Percentiles rank a stretch among this genome's conserved stretches.
Conservation (phyloP, 2,888 invertebrate genomes). For the Germaria angustata region DNA sequence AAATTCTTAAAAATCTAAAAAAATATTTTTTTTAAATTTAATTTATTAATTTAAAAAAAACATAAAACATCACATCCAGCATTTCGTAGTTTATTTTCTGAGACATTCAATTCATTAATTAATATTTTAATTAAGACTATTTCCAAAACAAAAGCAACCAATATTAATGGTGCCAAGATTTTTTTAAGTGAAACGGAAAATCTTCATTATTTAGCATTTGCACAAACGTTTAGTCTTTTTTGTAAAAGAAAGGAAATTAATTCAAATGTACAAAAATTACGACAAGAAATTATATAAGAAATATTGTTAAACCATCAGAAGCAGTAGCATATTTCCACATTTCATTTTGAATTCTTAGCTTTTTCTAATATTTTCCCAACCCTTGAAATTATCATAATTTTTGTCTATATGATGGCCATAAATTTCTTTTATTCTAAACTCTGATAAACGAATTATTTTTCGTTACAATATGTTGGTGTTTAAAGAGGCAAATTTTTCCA, state of each 20-base stretch:
- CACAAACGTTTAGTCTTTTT: not conserved
- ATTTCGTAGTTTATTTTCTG: conserved; percentile 9
- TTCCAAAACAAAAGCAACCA: not conserved
- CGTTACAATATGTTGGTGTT: too few relatives aligned
- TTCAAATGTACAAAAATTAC: conserved; percentile 22
- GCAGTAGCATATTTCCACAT: conserved; percentile 5
- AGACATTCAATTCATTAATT: not conserved
- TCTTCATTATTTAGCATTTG: not conserved
- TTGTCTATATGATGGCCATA: not conserved
- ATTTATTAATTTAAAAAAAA: conserved; percentile 64
- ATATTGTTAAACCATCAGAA: conserved; percentile 7
- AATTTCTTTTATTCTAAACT: too few relatives aligned
- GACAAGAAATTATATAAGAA: not conserved
- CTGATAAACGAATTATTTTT: too few relatives aligned
- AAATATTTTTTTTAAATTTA: conserved; percentile 62
- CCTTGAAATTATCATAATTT: not conserved
- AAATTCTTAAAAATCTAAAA: conserved; percentile 10
- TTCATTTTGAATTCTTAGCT: not conserved
- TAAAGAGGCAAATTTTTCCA: too few relatives aligned
- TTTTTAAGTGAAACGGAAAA: not conserved
- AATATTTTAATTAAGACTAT: not conserved
- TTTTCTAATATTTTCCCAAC: not conserved
- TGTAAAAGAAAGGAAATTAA: not conserved
- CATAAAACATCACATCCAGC: conserved; percentile 15
- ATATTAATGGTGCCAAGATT: conserved; percentile 36